A percentile compares a stretch with the other conserved stretches of the same genome.
Evolutionary conservation across 1,140 invertebrate species (phyloP).

Genomic region (Pogonomyrmex barbatus): DNA sequence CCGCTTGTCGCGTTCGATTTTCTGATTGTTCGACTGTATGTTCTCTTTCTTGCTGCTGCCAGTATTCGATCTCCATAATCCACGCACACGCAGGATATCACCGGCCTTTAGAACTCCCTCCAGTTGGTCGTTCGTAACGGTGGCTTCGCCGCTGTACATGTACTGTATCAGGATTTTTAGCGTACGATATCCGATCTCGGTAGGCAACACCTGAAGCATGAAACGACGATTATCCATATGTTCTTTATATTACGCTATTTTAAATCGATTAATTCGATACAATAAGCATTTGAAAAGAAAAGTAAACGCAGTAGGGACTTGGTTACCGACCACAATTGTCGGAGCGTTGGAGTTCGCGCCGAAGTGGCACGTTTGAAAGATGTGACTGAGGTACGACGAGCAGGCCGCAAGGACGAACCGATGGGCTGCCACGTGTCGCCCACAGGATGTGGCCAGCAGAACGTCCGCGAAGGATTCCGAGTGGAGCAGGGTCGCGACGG

Average conservation of each 20-base stretch:
- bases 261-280: not conserved
- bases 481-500: conserved; percentile 91
- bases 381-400: conserved; percentile 88
- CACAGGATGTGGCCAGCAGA: conserved; percentile 92
- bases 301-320: no score
- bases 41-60: conserved; percentile 87
- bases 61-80: conserved; percentile 88
- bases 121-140: conserved; percentile 93
- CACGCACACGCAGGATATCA: conserved; percentile 91
- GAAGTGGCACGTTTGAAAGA: conserved; percentile 86
- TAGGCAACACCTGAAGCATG: conserved; percentile 89
- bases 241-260: no score
- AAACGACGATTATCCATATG: not conserved
- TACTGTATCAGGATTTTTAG: conserved; percentile 94
- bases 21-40: conserved; percentile 83
- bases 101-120: conserved; percentile 92
- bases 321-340: conserved; percentile 82
- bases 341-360: conserved; percentile 85
- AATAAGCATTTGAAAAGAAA: not conserved
- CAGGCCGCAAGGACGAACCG: conserved; percentile 94
- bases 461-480: conserved; percentile 95
- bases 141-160: conserved; percentile 95
- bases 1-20: conserved; percentile 80
- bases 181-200: conserved; percentile 92
- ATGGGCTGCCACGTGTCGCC: conserved; percentile 93